Evolutionary conservation across 2,797 vertebrate species (phyloP), one percentile per base, ranked within the genome.

Genomic region (Anguilla obscura): DNA sequence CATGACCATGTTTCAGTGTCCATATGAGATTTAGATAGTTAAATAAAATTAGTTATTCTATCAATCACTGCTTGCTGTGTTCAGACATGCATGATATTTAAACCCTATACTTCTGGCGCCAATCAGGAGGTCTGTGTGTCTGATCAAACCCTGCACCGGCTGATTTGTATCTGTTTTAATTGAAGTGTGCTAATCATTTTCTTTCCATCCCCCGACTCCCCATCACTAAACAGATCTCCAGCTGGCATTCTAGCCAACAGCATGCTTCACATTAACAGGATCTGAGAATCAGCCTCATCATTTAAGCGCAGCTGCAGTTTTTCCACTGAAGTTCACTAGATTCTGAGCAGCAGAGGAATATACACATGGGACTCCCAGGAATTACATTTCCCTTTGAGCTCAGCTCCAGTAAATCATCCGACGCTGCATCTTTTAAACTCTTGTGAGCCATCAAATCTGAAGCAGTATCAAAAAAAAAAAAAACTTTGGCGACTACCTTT

Each of bases 1-100:
- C 76, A 36, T 80, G 48, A 27, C 63, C 50, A 21, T 33, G 58
- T 85, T 84, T 85, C 14, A 63, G 24, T 85, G 84, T 85, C 86
- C 40, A 89, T 86, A 88, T 76, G 89, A 91, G 89, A 92, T 69
- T 92, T 91, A 92, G 90, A 88, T 92, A 90, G 91, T 93, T 89
- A 90, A 92, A 90, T 87, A 90, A 87, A 90, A 93, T 92, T 88
- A 90, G 89, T 89, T 85, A 88, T 88, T 86, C 88, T 88, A 90
- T 93, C 91, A 91, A 90, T 91, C 89, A 88, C 89, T 83, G 84
- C 89, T 86, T 89, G 87, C 33, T 86, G 88, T 71, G 84, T 91
- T 89, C 76, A 88, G 74, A 91, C 80, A 91, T 89, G 89, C 89
- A 86, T 89, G 89, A 91, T 90, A 88, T 89, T 87, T 91, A 91